phyloP scores from a whole-genome alignment of 1,140 invertebrate species.

The Trissolcus basalis region DNA sequence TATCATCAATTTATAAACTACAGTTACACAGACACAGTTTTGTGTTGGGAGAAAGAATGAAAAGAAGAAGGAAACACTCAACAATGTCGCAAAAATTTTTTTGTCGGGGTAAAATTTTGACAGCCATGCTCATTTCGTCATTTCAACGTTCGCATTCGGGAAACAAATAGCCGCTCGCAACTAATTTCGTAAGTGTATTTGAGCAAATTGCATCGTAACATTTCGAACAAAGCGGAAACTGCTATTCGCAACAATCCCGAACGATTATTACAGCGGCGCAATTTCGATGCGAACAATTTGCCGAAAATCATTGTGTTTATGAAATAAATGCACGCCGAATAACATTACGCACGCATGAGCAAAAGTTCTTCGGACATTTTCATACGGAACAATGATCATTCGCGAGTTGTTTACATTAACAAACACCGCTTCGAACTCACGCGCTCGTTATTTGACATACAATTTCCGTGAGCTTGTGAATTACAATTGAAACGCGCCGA shows the following conservation, averaged over 20 bases:
- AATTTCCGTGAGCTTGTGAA: too few species aligned
- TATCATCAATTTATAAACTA: too few species aligned
- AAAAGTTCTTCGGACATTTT: slow-evolving; percentile 3
- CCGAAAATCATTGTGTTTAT: slow-evolving; percentile 29
- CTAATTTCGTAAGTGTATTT: slow-evolving; percentile 15
- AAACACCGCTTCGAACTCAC: too few species aligned
- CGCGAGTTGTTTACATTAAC: too few species aligned
- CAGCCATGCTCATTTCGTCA: background rate
- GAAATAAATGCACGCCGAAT: slow-evolving; percentile 20
- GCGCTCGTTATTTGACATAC: too few species aligned
- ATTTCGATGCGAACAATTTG: slow-evolving; percentile 25
- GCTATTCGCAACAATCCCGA: slow-evolving; percentile 4
- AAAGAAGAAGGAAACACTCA: background rate
- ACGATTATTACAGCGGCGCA: slow-evolving; percentile 24
- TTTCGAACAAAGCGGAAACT: slow-evolving; percentile 10
- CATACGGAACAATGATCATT: too few species aligned
- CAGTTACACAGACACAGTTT: too few species aligned
- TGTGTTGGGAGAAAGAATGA: too few species aligned
- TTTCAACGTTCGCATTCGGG: slow-evolving; percentile 5
- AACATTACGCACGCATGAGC: slow-evolving; percentile 8
- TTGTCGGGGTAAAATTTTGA: background rate
- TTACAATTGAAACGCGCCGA: too few species aligned
- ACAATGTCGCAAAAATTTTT: background rate
- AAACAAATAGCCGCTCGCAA: slow-evolving; percentile 10
- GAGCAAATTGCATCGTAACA: slow-evolving; percentile 23